phyloP scores from a whole-genome alignment of 2,888 invertebrate genomes.

The Dynastes maya region DNA sequence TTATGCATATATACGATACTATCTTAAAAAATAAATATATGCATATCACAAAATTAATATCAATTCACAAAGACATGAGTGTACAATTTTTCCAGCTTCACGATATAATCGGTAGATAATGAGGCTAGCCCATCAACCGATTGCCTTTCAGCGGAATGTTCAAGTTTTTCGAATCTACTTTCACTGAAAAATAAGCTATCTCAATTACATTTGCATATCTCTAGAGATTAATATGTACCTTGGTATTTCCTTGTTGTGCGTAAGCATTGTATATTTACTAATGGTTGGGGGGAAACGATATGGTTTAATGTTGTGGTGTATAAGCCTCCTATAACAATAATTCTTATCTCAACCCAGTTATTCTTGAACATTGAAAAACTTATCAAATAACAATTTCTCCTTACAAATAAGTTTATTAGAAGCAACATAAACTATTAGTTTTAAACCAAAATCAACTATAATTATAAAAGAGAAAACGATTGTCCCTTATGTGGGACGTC shows the following conservation, averaged over 20 bases:
- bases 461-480: too few relatives aligned
- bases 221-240: slow-evolving; percentile 57
- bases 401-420: too few relatives aligned
- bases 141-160: slow-evolving; percentile 57
- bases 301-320: slow-evolving; percentile 59
- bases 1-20: too few relatives aligned
- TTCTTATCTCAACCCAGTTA: too few relatives aligned
- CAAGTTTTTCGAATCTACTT: slow-evolving; percentile 62
- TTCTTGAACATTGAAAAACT: too few relatives aligned
- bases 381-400: too few relatives aligned
- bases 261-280: slow-evolving; percentile 66
- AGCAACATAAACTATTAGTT: too few relatives aligned
- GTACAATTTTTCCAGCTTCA: slow-evolving; percentile 62
- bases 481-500: too few relatives aligned
- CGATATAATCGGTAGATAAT: slow-evolving; percentile 59
- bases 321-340: slow-evolving; percentile 60
- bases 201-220: slow-evolving; percentile 14
- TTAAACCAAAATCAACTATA: too few relatives aligned
- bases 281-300: slow-evolving; percentile 65
- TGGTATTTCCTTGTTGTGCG: slow-evolving; percentile 63
- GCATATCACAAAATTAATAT: neutral
- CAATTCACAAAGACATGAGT: slow-evolving; percentile 60
- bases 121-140: slow-evolving; percentile 62
- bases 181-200: slow-evolving; percentile 61
- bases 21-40: too few relatives aligned